Base-by-base conservation (phyloP, 1,140 invertebrate species). In the Scaptomyza graminum region DNA sequence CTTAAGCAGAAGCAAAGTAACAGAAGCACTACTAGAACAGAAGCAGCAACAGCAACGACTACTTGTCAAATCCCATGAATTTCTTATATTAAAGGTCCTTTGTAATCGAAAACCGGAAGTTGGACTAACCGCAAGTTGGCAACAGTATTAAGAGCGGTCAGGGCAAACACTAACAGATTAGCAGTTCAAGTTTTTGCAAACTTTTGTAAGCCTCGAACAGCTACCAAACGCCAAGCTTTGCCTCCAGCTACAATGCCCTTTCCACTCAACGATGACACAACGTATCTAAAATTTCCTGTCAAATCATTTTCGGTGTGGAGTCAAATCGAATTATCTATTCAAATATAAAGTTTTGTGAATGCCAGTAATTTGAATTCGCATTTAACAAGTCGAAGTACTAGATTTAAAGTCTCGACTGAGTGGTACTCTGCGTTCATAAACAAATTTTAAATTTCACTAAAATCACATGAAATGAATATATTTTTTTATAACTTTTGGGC, bases 61-160 rank as follows among this genome's bases (percentile, higher is more conserved):
- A 79, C 83, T 79, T 82, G 83, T 71, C 61, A 76, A 73, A 76
- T 74, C 76, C 82, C 82, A 87, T 85, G 82, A 85, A 85, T 85
- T 87, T 85, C 78, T 87, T 82, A 82, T 85, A 71, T 64, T 69
- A 63, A 85, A 87, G 73, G 74, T 69, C 74, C 71, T 78, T 76
- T 82, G 78, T 65, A 82, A 85, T 87, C 83, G 82, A 84, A 88
- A 87, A 78, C 78, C 78, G 82, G 82, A 85, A 78, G 82, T 56
- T 76, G 63, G 65, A 65, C 73, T 49, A 82, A 63, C 82, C 83
- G 25, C 83, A 87, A 82, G 62, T 77, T 71, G 65, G 57, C 57
- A 76, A 72, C 55, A 60, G 54, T 37, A 69, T 49, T 18, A 55
- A 57, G 52, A 70, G 55, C 39, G 71, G 62, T 43, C 62, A 64